Base-by-base conservation (phyloP, 2,888 invertebrate genomes). In the Troides oblongomaculatus region DNA sequence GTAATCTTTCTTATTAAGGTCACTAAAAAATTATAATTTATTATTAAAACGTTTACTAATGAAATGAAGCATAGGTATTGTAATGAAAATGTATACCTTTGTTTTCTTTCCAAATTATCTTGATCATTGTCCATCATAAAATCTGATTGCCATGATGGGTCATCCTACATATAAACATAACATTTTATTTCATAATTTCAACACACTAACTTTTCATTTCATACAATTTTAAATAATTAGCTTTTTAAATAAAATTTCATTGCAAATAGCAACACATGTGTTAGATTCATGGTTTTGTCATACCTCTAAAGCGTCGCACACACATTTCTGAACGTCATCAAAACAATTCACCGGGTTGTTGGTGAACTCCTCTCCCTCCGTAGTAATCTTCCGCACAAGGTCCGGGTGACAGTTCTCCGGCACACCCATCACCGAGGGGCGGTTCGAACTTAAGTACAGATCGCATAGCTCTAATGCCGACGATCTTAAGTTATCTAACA, bases 311-410 rank as follows among this genome's bases (percentile, higher is more conserved):
- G 92, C 92, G 72, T 88, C 95, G 73, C 95, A 95, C 43, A 96
- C 94, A 67, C 94, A 94, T 72, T 94, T 92, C 86, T 97, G 96
- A 23, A 97, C 94, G 72, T 96, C 96, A 82, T 98, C 97, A 85
- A 98, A 98, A 94, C 97, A 97, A 3, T 93, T 91, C 70, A 96
- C 95, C 0, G 92, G 90, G 59, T 87, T 91, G 57, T 79, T 85
- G 0, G 87, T 83, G 64, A 92, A 92, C 69, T 90, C 90, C 46
- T 89, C 91, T 2, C 90, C 91, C 67, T 92, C 91, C 0, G 86
- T 90, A 1, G 90, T 92, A 68, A 92, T 89, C 71, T 89, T 90
- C 64, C 90, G 82, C 57, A 92, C 92, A 0, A 92, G 74, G 18
- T 90, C 91, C 2, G 87, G 77, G 72, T 91, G 85, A 50, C 87